Evolutionary conservation across 1,140 invertebrate genomes (phyloP).

Genomic region (Heliconius himera): DNA sequence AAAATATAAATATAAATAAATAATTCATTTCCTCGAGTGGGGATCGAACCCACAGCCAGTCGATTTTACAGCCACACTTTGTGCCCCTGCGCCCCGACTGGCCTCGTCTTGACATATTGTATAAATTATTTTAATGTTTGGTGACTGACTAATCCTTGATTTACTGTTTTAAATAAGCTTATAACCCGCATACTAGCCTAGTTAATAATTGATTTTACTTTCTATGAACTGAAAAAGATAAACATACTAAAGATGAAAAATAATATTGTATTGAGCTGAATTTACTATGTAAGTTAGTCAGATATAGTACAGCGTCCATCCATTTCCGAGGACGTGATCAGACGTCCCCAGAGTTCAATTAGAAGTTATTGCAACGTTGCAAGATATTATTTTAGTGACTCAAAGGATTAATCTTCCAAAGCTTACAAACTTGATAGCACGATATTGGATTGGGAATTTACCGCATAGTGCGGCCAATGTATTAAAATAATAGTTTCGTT

Average conservation of each 20-base stretch:
- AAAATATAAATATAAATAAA: no score
- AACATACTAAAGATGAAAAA: background rate
- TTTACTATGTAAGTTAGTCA: background rate
- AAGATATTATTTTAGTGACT: constrained; percentile 14
- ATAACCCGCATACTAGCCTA: no score
- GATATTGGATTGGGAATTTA: constrained; percentile 1
- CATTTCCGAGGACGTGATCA: constrained; percentile 11
- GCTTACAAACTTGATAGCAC: constrained; percentile 13
- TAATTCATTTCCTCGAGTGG: no score
- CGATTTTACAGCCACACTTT: no score
- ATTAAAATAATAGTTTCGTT: background rate
- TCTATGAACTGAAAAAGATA: no score
- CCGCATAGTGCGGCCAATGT: background rate
- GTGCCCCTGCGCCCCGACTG: no score
- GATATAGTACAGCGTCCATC: background rate
- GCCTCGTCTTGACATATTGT: no score
- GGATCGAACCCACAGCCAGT: no score
- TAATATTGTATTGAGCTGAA: background rate
- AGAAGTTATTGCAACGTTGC: constrained; percentile 10
- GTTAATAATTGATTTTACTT: no score
- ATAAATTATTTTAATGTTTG: no score
- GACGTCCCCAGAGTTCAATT: constrained; percentile 24
- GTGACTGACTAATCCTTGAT: no score
- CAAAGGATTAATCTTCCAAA: constrained; percentile 4
- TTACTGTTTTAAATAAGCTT: no score